Evolutionary conservation across 2,113 vertebrate genomes (phyloP).

Genomic region (Mesitornis unicolor): DNA sequence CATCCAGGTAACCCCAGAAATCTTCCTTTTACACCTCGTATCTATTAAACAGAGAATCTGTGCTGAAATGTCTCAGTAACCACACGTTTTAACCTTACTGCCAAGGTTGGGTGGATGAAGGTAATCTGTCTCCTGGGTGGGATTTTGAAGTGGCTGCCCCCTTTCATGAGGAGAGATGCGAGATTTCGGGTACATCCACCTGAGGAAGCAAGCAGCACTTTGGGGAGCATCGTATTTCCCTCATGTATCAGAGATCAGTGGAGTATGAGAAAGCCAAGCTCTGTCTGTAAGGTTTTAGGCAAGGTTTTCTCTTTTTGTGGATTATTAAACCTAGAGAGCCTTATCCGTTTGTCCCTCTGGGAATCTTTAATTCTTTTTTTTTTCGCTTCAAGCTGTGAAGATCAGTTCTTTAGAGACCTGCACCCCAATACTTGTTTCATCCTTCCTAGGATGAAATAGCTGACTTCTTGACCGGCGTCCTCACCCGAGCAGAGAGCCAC

Average conservation of each 20-base stretch:
- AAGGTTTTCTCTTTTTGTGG: neutral
- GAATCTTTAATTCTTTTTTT: neutral
- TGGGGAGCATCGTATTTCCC: rapidly evolving
- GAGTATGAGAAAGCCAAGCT: rapidly evolving
- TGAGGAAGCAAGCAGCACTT: neutral
- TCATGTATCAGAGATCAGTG: rapidly evolving
- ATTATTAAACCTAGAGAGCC: neutral
- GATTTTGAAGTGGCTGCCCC: neutral
- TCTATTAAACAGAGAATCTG: rapidly evolving
- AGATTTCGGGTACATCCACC: neutral
- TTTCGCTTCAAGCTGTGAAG: no score
- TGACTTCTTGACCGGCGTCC: constrained; percentile 91
- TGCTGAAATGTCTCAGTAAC: neutral
- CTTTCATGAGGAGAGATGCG: rapidly evolving
- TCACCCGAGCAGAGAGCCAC: constrained; percentile 84
- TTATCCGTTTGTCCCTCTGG: rapidly evolving
- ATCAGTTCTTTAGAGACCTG: neutral
- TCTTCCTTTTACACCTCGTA: neutral
- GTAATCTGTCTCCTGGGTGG: neutral
- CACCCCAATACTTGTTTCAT: rapidly evolving
- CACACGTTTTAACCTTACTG: neutral
- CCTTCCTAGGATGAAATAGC: constrained; percentile 89
- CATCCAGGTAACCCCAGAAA: constrained; percentile 83
- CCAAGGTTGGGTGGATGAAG: neutral
- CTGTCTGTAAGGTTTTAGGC: neutral